Conservation (phyloP, 2,888 invertebrate species). For the Flabesymbios commensalis region DNA sequence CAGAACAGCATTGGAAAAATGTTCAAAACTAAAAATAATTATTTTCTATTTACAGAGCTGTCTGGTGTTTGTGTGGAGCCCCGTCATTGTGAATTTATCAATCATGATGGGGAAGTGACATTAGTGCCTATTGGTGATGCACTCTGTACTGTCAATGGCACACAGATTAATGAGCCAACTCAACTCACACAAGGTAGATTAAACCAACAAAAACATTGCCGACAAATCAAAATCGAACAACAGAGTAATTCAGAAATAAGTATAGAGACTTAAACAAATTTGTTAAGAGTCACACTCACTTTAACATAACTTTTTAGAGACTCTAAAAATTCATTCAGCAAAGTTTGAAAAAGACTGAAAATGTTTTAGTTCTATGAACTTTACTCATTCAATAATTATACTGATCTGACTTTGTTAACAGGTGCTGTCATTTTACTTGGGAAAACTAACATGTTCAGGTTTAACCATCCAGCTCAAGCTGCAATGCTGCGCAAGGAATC, state of each 20-base stretch:
- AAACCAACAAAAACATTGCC: no score
- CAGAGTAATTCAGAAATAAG: no score
- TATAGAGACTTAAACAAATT: no score
- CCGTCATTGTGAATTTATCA: conserved; percentile 50
- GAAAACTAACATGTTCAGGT: conserved; percentile 54
- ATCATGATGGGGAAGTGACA: conserved; percentile 40
- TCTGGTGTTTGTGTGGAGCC: conserved; percentile 45
- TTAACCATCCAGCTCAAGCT: conserved; percentile 56
- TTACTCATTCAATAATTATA: no score
- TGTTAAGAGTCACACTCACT: no score
- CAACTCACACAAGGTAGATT: conserved; percentile 47
- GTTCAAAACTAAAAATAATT: not conserved
- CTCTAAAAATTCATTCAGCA: no score
- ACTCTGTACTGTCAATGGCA: conserved; percentile 50
- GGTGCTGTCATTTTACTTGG: conserved; percentile 65
- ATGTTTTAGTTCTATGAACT: no score
- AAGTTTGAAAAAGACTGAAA: no score
- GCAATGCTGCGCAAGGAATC: conserved; percentile 61
- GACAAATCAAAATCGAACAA: no score
- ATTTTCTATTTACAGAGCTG: conserved; percentile 60
- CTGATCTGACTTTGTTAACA: no score
- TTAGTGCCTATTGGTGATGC: conserved; percentile 41
- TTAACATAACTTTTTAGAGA: no score
- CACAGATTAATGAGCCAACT: conserved; percentile 36
- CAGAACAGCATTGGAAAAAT: not conserved